Evolutionary conservation across 2,888 invertebrate genomes (phyloP).

Genomic region (Folsomia candida): DNA sequence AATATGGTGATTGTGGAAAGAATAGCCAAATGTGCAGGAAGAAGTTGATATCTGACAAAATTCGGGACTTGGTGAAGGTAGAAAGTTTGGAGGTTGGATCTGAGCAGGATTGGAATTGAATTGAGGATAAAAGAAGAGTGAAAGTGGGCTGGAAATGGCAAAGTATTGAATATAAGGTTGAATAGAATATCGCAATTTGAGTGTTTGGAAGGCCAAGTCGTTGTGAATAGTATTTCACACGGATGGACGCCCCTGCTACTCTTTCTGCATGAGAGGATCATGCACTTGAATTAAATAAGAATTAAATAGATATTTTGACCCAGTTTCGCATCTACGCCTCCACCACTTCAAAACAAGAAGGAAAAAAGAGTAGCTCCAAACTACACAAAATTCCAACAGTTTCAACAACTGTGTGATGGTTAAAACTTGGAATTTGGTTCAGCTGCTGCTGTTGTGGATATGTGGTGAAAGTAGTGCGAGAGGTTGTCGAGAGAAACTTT

Average conservation of each 20-base stretch:
- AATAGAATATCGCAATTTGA: not conserved
- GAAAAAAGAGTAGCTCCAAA: not conserved
- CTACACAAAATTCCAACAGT: not conserved
- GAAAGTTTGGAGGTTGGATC: conserved; percentile 1
- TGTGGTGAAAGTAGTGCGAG: not conserved
- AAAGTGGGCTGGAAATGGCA: not conserved
- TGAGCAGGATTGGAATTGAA: not conserved
- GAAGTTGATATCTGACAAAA: conserved; percentile 1
- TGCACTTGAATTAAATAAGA: conserved; percentile 20
- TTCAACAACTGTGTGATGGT: not conserved
- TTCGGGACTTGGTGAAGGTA: not conserved
- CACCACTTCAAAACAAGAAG: not conserved
- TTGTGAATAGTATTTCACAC: not conserved
- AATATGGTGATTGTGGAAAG: not conserved
- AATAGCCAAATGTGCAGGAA: too few relatives aligned
- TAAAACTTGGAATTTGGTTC: not conserved
- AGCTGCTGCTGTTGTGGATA: not conserved
- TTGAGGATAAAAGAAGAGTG: not conserved
- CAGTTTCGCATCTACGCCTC: not conserved
- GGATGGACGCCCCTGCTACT: conserved; percentile 8
- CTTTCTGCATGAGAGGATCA: conserved; percentile 9
- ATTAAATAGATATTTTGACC: conserved; percentile 14
- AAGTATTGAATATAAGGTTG: not conserved
- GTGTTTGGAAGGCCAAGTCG: not conserved
- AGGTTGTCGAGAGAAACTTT: not conserved